Evolutionary conservation across 2,888 invertebrate genomes (phyloP).

Genomic region (Euzetes globulus): DNA sequence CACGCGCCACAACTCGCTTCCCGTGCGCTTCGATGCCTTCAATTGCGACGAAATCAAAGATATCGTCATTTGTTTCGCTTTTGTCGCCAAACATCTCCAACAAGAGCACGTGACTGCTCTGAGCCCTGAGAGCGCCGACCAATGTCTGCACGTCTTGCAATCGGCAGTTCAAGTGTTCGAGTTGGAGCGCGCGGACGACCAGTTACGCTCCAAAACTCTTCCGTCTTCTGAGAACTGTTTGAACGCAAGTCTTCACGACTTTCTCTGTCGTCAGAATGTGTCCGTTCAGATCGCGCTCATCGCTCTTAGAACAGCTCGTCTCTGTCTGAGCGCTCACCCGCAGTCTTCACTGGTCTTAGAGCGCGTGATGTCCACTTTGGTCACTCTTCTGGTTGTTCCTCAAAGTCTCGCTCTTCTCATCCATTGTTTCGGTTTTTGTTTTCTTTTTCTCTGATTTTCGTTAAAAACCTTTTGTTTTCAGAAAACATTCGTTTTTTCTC

Average conservation of each 20-base stretch:
- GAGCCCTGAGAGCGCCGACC: not conserved
- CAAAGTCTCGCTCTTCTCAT: no score
- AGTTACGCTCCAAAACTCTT: not conserved
- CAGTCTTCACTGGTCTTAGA: no score
- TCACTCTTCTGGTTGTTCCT: no score
- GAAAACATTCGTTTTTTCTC: no score
- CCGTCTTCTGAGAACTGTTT: not conserved
- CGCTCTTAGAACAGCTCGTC: conserved; percentile 9
- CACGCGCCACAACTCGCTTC: conserved; percentile 42
- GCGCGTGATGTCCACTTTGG: no score
- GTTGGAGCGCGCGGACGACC: not conserved
- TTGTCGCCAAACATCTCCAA: not conserved
- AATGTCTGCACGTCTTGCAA: conserved; percentile 23
- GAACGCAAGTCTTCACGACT: not conserved
- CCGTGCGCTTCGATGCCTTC: conserved; percentile 61
- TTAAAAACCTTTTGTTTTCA: no score
- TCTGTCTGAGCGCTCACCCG: not conserved
- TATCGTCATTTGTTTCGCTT: conserved; percentile 67
- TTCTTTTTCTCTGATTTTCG: no score
- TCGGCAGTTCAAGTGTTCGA: not conserved
- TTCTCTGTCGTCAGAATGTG: conserved; percentile 22
- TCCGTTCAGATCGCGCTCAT: conserved; percentile 24
- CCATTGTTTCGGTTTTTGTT: no score
- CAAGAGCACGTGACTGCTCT: not conserved
- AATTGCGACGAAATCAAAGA: conserved; percentile 74